Evolutionary conservation across 2,113 vertebrate genomes (phyloP).

Genomic region (Leptobrachium leishanense): DNA sequence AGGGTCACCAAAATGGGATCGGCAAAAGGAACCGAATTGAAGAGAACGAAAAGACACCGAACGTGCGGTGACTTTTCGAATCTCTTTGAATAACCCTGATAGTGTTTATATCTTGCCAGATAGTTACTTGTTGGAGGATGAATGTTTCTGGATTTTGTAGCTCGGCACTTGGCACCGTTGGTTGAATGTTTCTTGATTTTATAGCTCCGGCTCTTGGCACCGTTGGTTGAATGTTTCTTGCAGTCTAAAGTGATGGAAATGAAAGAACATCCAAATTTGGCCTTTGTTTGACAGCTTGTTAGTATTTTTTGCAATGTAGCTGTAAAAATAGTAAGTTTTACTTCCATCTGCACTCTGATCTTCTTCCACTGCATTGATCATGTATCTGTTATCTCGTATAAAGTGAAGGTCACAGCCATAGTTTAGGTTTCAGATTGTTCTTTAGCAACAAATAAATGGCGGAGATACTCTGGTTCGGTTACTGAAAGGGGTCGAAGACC

Average conservation of each 20-base stretch:
- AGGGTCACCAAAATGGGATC: too few species aligned
- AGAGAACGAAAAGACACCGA: too few species aligned
- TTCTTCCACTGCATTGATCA: conserved; percentile 45
- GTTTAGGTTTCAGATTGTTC: conserved; percentile 52
- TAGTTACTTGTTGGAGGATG: conserved; percentile 8
- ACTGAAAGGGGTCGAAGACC: conserved; percentile 39
- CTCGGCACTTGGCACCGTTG: conserved; percentile 23
- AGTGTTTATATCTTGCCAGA: too few species aligned
- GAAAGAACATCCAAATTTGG: conserved; percentile 39
- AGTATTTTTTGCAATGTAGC: conserved; percentile 48
- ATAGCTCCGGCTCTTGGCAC: conserved; percentile 11
- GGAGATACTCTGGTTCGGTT: conserved; percentile 37
- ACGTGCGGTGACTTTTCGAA: too few species aligned
- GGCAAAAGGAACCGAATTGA: too few species aligned
- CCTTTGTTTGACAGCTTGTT: conserved; percentile 52
- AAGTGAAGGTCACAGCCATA: conserved; percentile 53
- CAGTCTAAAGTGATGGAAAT: conserved; percentile 40
- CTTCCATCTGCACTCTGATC: conserved; percentile 40
- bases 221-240: conserved; percentile 49
- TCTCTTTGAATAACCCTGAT: too few species aligned
- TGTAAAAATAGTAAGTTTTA: conserved; percentile 32
- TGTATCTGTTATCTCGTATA: conserved; percentile 49
- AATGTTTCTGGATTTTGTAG: conserved; percentile 8
- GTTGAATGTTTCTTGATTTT: conserved; percentile 32
- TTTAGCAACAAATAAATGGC: conserved; percentile 54